Base-by-base conservation (phyloP, 2,113 vertebrate species). In the Catharus bicknelli region DNA sequence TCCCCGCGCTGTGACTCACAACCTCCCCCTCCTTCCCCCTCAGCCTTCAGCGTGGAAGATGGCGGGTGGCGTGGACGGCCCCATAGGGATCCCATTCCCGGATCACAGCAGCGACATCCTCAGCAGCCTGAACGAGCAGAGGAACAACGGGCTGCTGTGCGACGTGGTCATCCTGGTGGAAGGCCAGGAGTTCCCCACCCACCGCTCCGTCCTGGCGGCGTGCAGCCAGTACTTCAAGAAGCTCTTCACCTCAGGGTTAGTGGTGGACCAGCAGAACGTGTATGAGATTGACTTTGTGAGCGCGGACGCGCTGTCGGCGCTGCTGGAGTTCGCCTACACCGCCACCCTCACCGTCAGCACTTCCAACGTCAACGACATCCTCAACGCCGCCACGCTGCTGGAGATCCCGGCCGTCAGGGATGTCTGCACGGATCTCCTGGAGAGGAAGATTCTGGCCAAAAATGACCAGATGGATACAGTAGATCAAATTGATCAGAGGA, bases 181-280 rank as follows among this genome's bases (percentile, higher is more conserved):
- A 89, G 99, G 99, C 54, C 98, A 97, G 15, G 99, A 99, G 97
- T 99, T 99, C 97, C 99, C 99, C 68, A 99, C 99, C 26, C 99
- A 99, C 98, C 99, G 99, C 97, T 99, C 99, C 3, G 99, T 99
- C 96, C 98, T 99, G 96, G 99, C 99, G 0, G 99, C 99, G 34
- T 99, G 99, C 97, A 99, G 99, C 97, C 98, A 98, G 90, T 99
- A 99, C 98, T 99, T 99, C 97, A 99, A 99, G 97, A 99, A 99
- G 98, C 98, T 99, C 86, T 99, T 99, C 98, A 99, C 99, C 66
- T 99, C 99, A 40, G 99, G 99, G 51, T 98, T 98, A 19, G 98
- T 98, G 58, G 99, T 99, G 30, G 99, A 99, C 98, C 99, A 99
- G 96, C 99, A 99, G 96, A 99, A 98, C 87, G 97, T 99, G 95